Conservation (phyloP, 2,888 invertebrate genomes). For the Melitaea athalia region DNA sequence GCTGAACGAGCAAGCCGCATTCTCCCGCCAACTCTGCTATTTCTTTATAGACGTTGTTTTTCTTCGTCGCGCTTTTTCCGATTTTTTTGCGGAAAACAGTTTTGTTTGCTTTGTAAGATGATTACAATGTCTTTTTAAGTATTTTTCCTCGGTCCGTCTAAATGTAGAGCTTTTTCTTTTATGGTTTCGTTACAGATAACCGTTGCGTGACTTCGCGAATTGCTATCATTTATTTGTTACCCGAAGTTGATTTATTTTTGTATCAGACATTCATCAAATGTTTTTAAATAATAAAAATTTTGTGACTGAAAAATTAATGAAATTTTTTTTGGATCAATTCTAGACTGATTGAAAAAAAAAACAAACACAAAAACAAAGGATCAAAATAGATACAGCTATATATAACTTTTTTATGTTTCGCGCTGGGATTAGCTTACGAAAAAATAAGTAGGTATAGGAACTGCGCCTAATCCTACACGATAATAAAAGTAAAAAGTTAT, state of each 20-base stretch:
- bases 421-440: conserved; percentile 26
- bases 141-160: conserved; percentile 55
- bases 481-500: conserved; percentile 77
- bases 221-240: conserved; percentile 24
- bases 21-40: conserved; percentile 79
- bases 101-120: conserved; percentile 77
- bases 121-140: conserved; percentile 74
- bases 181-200: conserved; percentile 37
- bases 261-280: conserved; percentile 10
- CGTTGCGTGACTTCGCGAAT: conserved; percentile 31
- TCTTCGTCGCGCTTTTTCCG: conserved; percentile 78
- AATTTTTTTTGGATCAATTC: not conserved
- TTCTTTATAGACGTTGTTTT: conserved; percentile 81
- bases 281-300: too few species aligned
- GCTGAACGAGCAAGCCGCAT: conserved; percentile 71
- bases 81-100: conserved; percentile 71
- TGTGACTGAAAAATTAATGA: not conserved
- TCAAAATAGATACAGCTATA: not conserved
- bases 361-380: too few species aligned
- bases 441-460: conserved; percentile 51
- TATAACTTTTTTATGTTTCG: conserved; percentile 13
- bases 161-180: conserved; percentile 46
- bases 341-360: not conserved
- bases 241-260: conserved; percentile 33
- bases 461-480: conserved; percentile 58